Conservation (phyloP, 2,888 invertebrate species). For the Cephalotes varians region DNA sequence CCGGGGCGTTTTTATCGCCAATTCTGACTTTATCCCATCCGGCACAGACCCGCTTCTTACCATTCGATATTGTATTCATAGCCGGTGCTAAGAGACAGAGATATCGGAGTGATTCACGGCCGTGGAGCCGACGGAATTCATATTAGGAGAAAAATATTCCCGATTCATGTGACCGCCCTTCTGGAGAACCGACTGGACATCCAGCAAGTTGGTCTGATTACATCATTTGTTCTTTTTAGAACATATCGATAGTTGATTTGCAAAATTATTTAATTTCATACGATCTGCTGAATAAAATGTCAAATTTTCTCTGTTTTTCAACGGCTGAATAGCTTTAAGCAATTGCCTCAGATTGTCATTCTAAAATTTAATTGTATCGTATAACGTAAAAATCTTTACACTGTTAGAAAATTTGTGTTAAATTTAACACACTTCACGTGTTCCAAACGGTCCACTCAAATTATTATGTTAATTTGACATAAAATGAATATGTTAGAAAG, state of each 20-base stretch:
- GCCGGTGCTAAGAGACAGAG: constrained; percentile 75
- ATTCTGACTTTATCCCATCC: constrained; percentile 72
- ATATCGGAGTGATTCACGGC: constrained; percentile 76
- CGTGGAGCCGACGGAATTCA: constrained; percentile 72
- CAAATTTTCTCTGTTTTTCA: not conserved
- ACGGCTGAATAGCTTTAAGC: not conserved
- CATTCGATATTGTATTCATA: constrained; percentile 81
- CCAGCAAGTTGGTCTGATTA: constrained; percentile 2
- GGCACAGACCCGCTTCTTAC: constrained; percentile 58
- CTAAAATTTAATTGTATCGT: not conserved
- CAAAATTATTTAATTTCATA: not conserved
- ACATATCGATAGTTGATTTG: constrained; percentile 44
- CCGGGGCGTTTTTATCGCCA: constrained; percentile 75
- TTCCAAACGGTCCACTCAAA: too few relatives aligned
- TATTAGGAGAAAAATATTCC: constrained; percentile 75
- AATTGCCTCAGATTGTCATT: not conserved
- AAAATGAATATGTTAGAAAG: too few relatives aligned
- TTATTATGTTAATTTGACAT: too few relatives aligned
- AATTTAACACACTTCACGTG: too few relatives aligned
- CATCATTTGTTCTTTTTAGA: constrained; percentile 17
- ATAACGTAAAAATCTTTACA: not conserved
- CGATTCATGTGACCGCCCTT: constrained; percentile 35
- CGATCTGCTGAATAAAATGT: not conserved
- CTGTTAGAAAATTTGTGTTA: too few relatives aligned
- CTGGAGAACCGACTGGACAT: constrained; percentile 51